A percentile compares a stretch with the other conserved stretches of the same genome.
phyloP scores from a whole-genome alignment of 2,113 vertebrate genomes.

The Pteruthius melanotis region DNA sequence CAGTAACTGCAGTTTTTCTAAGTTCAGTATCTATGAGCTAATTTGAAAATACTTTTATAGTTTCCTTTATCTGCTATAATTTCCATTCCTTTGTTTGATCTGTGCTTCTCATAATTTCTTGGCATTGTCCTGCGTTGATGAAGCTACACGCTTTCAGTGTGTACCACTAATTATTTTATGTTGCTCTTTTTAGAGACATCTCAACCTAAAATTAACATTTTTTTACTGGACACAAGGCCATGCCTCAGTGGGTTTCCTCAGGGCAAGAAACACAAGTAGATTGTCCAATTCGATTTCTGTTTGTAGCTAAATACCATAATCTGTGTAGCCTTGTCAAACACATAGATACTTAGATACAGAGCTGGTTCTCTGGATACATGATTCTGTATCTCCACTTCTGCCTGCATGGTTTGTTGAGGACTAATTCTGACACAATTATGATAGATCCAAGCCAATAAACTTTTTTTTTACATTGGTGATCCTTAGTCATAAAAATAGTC shows the following conservation, averaged over 20 bases:
- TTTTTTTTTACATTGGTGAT: background rate
- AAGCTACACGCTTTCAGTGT: background rate
- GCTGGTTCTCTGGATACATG: background rate
- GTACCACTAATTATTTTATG: background rate
- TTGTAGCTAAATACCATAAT: background rate
- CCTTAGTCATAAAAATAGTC: background rate
- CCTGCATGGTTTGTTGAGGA: background rate
- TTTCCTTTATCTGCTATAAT: background rate
- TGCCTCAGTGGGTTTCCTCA: background rate
- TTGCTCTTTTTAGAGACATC: background rate
- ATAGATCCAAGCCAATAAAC: background rate
- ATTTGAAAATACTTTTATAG: background rate
- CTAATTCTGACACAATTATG: background rate
- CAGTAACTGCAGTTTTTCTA: background rate
- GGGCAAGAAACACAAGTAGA: background rate
- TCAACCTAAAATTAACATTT: background rate
- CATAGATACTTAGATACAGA: background rate
- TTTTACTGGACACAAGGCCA: background rate
- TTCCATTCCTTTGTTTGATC: background rate
- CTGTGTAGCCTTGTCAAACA: background rate
- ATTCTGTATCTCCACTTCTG: background rate
- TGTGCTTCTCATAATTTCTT: background rate
- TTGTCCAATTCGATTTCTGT: background rate
- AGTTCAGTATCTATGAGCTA: background rate
- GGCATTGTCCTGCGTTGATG: background rate